phyloP scores from a whole-genome alignment of 2,797 vertebrate genomes.

The Myotis daubentonii region DNA sequence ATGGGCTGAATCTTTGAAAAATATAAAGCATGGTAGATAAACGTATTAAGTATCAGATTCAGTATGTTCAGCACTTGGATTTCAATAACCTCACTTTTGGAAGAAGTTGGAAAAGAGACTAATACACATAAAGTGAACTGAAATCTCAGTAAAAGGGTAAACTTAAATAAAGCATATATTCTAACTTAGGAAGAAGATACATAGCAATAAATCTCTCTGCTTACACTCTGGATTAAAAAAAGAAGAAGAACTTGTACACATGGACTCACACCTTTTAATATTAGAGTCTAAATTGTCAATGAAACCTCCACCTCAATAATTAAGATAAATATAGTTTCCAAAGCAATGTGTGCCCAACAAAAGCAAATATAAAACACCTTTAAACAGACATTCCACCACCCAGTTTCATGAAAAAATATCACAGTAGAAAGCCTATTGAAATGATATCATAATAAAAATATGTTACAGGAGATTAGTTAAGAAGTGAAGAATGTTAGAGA shows the following conservation, averaged over 20 bases:
- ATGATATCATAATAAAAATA: constrained; percentile 4
- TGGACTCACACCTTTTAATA: not conserved
- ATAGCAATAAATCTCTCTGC: not conserved
- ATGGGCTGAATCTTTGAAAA: not conserved
- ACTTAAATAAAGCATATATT: not conserved
- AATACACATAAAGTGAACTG: not conserved
- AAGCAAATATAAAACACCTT: not conserved
- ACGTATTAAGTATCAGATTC: not conserved
- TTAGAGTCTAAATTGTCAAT: not conserved
- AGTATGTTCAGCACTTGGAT: not conserved
- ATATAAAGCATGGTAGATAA: not conserved
- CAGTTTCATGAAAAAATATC: not conserved
- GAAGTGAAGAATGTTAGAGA: not conserved
- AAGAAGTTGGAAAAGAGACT: not conserved
- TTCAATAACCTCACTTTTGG: not conserved
- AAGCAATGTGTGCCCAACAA: not conserved
- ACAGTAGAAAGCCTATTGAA: not conserved
- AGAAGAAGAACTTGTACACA: not conserved
- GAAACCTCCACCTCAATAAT: not conserved
- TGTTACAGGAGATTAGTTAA: not conserved
- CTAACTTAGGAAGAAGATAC: not conserved
- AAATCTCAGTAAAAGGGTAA: not conserved
- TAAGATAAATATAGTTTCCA: not conserved
- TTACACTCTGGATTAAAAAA: not conserved
- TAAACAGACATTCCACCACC: not conserved